Conservation (phyloP, 2,113 vertebrate species). For the Chascanopsetta lugubris region DNA sequence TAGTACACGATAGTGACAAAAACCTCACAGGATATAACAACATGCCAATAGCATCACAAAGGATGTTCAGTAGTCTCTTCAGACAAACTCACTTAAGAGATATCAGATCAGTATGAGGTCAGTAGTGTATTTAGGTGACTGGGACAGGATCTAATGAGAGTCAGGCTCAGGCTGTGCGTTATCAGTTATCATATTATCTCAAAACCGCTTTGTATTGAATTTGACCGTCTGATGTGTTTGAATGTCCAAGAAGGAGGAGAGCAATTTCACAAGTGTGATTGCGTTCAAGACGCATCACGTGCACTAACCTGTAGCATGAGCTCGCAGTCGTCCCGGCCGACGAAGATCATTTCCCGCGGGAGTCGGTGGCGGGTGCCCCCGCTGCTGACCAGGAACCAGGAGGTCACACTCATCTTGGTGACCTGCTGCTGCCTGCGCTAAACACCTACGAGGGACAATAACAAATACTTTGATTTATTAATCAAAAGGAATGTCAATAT, state of each 20-base stretch:
- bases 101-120: background rate
- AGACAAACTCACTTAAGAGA: background rate
- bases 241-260: background rate
- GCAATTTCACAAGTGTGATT: background rate
- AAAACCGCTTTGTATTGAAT: background rate
- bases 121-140: background rate
- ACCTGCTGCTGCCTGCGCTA: conserved; percentile 33
- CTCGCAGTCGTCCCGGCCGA: conserved; percentile 98
- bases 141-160: background rate
- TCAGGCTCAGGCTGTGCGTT: conserved; percentile 11
- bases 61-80: background rate
- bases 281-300: background rate
- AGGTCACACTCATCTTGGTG: conserved; percentile 96
- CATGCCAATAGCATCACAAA: background rate
- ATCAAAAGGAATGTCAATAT: background rate
- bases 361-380: conserved; percentile 96
- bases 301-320: conserved; percentile 96
- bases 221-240: background rate
- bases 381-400: conserved; percentile 99
- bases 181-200: conserved; percentile 11
- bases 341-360: conserved; percentile 99
- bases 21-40: conserved; percentile 18
- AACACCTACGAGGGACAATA: conserved; percentile 36
- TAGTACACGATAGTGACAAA: conserved; percentile 3
- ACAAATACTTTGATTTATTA: background rate